Percentiles rank a stretch among this genome's conserved stretches.
phyloP scores from a whole-genome alignment of 2,888 invertebrate species.

The Dryococelus australis region DNA sequence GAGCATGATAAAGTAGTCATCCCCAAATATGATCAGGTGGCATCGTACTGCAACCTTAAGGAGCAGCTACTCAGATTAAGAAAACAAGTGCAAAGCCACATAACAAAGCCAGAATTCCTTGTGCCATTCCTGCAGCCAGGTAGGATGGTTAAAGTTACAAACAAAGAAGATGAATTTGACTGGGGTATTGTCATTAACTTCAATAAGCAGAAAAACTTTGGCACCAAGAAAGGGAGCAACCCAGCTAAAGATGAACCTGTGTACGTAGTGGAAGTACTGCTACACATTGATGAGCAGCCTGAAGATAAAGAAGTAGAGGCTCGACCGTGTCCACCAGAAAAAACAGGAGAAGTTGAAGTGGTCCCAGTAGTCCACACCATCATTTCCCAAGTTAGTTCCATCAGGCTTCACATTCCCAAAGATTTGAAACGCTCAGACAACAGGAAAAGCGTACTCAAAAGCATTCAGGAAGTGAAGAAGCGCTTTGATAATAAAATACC shows the following conservation, averaged over 20 bases:
- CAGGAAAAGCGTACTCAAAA: conserved; percentile 83
- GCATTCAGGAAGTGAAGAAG: conserved; percentile 77
- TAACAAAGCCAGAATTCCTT: conserved; percentile 87
- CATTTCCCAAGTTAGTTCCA: conserved; percentile 86
- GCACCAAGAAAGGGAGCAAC: neutral
- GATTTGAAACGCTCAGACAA: conserved; percentile 88
- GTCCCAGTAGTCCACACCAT: conserved; percentile 85
- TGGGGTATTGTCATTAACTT: conserved; percentile 98
- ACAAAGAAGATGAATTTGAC: conserved; percentile 86
- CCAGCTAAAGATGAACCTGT: conserved; percentile 50
- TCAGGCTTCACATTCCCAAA: conserved; percentile 88
- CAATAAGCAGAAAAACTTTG: conserved; percentile 68
- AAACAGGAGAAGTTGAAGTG: conserved; percentile 86
- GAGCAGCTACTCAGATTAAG: conserved; percentile 80
- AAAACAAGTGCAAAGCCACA: conserved; percentile 76
- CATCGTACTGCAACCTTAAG: conserved; percentile 85
- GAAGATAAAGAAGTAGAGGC: conserved; percentile 60
- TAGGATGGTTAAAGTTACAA: conserved; percentile 88
- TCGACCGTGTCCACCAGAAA: conserved; percentile 72
- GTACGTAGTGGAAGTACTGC: conserved; percentile 78
- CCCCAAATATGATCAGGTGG: conserved; percentile 75
- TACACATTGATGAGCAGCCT: conserved; percentile 77
- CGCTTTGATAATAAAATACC: conserved; percentile 90
- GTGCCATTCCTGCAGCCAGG: conserved; percentile 96
- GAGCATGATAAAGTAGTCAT: conserved; percentile 71